Base-by-base conservation (phyloP, 2,888 invertebrate genomes). In the Trichogramma dendrolimi region DNA sequence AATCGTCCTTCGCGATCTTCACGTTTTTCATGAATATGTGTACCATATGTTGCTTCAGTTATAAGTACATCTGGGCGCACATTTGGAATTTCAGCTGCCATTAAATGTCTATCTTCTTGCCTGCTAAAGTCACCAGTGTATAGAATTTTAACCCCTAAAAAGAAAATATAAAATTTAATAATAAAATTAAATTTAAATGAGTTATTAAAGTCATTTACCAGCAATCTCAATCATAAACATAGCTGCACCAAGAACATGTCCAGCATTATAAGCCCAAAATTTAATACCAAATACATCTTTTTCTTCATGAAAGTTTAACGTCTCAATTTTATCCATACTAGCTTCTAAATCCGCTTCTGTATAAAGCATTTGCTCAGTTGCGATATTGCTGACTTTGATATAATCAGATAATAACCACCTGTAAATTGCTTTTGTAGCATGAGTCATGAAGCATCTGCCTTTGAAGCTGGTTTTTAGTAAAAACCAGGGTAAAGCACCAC, bases 211-310 rank as follows among this genome's bases (percentile, higher is more conserved):
- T 83, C 94, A 96, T 2, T 98, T 96, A 10, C 98, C 99, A 42
- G 98, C 99, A 55, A 99, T 99, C 83, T 99, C 98, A 63, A 99
- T 94, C 96, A 99, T 97, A 79, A 99, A 99, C 98, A 99, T 99
- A 59, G 98, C 98, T 0, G 99, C 99, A 0, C 99, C 99, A 0
- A 99, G 83, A 4, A 99, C 99, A 80, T 99, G 99, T 0, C 99
- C 99, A 0, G 99, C 99, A 78, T 96, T 95, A 80, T 99, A 99
- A 0, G 97, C 96, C 93, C 98, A 98, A 81, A 99, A 99, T 72
- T 94, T 88, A 0, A 99, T 89, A 0, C 97, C 99, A 72, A 94
- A 89, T 1, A 99, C 92, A 73, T 98, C 98, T 71, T 95, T 95
- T 79, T 99, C 98, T 78, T 96, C 96, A 65, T 96, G 97, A 73